Evolutionary conservation across 1,140 invertebrate genomes (phyloP), one percentile per base, ranked within the genome.

Genomic region (Thaumatotibia leucotreta): DNA sequence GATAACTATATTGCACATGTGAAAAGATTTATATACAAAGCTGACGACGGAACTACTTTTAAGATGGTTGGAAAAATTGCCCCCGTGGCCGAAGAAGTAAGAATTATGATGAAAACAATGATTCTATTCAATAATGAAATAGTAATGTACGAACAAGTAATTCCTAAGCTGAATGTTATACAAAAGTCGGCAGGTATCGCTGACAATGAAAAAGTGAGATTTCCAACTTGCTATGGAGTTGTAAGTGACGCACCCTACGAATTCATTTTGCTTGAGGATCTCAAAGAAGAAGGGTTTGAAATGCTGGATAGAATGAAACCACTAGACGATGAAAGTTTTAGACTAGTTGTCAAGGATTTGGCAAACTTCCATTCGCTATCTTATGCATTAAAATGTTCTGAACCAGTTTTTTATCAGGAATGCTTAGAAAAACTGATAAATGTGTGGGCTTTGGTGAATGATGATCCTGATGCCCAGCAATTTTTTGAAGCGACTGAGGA

Each of bases 251-350:
- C 85, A 33, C 61, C 70, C n/a, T 63, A 86, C 23, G 87, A 91
- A 72, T 75, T 84, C 6, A 82, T 93, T 10, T 77, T 93, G 20
- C 79, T 93, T 68, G 83, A 92, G 65, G 91, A 93, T 74, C 70
- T 93, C 10, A 73, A 79, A 63, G 49, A 71, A 2, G 20, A 65
- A 4, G 89, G 88, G 0, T 93, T 85, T 66, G n/a, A 64, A 3
- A 74, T 92, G 63, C 80, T 82, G 52, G 75, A 92, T 66, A 76
- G 89, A 14, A 83, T 81, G 11, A 66, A 70, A 6, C 80, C 85
- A 2, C 14, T 39, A 39, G 2, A 8, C 2, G 14, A 39, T 10
- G 33, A 39, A 4, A 39, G 2, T 10, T 8, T 75, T 1, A 73
- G 67, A 33, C 24, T 68, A 4, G 63, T 73, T 11, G 33, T 73